Base-by-base conservation (phyloP, 2,888 invertebrate species). In the Horisme vitalbata region DNA sequence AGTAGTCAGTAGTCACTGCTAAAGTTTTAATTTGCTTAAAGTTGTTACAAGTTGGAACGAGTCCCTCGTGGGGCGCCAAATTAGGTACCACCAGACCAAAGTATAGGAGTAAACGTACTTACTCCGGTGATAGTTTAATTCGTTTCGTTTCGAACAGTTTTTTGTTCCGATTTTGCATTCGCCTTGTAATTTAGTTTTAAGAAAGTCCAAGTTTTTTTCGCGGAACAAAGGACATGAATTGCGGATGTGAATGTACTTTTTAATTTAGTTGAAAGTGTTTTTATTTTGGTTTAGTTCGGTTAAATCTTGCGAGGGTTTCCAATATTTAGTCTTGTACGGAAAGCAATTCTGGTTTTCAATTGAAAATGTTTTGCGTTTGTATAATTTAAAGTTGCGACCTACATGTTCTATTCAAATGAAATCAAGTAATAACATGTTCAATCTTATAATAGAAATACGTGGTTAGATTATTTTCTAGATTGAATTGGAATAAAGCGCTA, bases 11-110 rank as follows among this genome's bases (percentile, higher is more conserved):
- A 84, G 85, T 83, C 83, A 81, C 77, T 69, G 66, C 59, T 62
- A 68, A 88, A 89, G 80, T 88, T 89, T 89, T 88, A 88, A 89
- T 89, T 89, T 86, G 88, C 84, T 89, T 88, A 83, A 84, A 88
- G 79, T 88, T 86, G 86, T 84, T 82, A 81, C 83, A 82, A 87
- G 71, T 87, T 85, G 79, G 84, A 86, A 84, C 83, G 79, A 79
- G 79, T 79, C 87, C 83, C 83, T 75, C 60, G 83, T 75, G 79
- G 82, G 76, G 77, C 79, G 83, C 86, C 86, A 86, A 87, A 87
- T 86, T 87, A 83, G 80, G 79, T 82, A 82, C 77, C 76, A 80
- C 72, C 67, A 66, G 68, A 61, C 57, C 60, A 62, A 65, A 67
- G 67, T 65, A 70, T 65, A 66, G 61, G 66, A 61, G 69, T 75